Conservation (phyloP, 2,888 invertebrate genomes). For the Cordilura impudica region DNA sequence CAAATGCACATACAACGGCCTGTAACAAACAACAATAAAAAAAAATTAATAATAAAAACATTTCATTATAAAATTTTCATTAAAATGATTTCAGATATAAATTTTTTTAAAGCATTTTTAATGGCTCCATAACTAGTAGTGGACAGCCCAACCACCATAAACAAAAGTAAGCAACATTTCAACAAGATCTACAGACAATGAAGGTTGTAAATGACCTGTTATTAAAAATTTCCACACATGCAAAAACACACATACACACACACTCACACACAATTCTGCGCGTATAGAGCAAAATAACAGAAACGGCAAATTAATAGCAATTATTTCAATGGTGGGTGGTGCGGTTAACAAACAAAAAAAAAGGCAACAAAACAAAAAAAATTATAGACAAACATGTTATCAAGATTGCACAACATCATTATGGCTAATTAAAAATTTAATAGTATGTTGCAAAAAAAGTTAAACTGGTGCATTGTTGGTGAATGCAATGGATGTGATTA, state of each 20-base stretch:
- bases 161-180: slow-evolving; percentile 28
- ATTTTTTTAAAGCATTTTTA: slow-evolving; percentile 37
- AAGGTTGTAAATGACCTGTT: slow-evolving; percentile 40
- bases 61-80: slow-evolving; percentile 16
- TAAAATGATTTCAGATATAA: slow-evolving; percentile 5
- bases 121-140: slow-evolving; percentile 22
- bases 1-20: neutral
- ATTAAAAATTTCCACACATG: slow-evolving; percentile 29
- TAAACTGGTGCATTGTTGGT: neutral
- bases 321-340: neutral
- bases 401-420: slow-evolving; percentile 25
- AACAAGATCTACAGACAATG: slow-evolving; percentile 25
- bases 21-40: neutral
- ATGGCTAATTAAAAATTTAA: slow-evolving; percentile 50
- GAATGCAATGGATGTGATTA: too few relatives aligned
- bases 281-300: too few relatives aligned
- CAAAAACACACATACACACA: neutral
- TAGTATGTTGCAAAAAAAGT: slow-evolving; percentile 17
- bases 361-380: neutral
- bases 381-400: slow-evolving; percentile 20
- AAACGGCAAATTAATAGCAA: slow-evolving; percentile 27
- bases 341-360: neutral
- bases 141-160: neutral
- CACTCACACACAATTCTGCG: too few relatives aligned
- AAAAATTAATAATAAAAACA: neutral